phyloP scores from a whole-genome alignment of 2,888 invertebrate species.

The Clanis bilineata region DNA sequence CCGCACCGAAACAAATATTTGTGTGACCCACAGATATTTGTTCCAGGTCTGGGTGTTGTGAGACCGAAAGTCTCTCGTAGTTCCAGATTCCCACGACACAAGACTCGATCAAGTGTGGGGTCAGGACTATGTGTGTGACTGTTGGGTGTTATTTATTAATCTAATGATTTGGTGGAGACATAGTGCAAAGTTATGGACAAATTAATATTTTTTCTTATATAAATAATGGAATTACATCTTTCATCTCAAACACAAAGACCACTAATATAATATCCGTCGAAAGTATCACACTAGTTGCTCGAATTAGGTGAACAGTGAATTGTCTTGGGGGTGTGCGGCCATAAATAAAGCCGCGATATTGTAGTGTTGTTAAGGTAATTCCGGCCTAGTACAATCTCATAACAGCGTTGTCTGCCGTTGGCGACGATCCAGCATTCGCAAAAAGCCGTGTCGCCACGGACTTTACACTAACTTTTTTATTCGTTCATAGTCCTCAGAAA shows the following conservation, averaged over 20 bases:
- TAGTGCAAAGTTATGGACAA: too few relatives aligned
- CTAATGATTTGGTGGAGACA: too few relatives aligned
- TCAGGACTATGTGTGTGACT: too few relatives aligned
- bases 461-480: constrained; percentile 27
- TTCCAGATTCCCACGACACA: too few relatives aligned
- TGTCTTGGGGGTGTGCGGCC: constrained; percentile 22
- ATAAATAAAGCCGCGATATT: constrained; percentile 33
- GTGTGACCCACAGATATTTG: too few relatives aligned
- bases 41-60: too few relatives aligned
- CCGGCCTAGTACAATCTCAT: constrained; percentile 48
- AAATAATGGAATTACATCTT: too few relatives aligned
- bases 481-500: not conserved
- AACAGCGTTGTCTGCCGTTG: constrained; percentile 56
- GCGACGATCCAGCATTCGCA: constrained; percentile 50
- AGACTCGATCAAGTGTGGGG: too few relatives aligned
- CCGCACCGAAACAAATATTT: too few relatives aligned
- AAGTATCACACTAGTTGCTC: not conserved
- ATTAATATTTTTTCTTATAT: too few relatives aligned
- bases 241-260: not conserved
- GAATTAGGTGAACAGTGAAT: constrained; percentile 17
- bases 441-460: constrained; percentile 35
- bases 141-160: too few relatives aligned
- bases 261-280: not conserved
- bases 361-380: constrained; percentile 39
- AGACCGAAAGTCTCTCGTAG: too few relatives aligned